Conservation (phyloP, 2,797 vertebrate species). For the Petrocephalus sullivani region DNA sequence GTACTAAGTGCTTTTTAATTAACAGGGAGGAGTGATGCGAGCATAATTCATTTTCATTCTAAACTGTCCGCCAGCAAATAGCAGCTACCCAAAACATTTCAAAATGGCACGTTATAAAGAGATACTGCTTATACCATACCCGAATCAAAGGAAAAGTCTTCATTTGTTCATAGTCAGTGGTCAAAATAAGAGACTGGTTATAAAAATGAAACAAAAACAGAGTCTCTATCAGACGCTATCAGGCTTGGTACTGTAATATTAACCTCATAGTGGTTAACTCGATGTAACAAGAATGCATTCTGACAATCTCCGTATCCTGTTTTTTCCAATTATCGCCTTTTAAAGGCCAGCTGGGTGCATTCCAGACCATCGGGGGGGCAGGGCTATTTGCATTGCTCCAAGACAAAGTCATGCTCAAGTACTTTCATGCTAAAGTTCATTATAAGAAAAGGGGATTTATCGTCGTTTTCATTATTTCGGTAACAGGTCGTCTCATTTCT, state of each 20-base stretch:
- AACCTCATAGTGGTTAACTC: constrained; percentile 53
- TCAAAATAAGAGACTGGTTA: not conserved
- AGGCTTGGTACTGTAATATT: not conserved
- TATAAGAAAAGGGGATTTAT: constrained; percentile 66
- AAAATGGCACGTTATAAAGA: not conserved
- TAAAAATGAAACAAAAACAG: not conserved
- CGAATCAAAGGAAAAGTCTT: not conserved
- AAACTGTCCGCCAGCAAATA: not conserved
- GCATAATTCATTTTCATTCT: not conserved
- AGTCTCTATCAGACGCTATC: not conserved
- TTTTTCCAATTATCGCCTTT: constrained; percentile 99
- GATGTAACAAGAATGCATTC: constrained; percentile 81
- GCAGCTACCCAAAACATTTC: not conserved
- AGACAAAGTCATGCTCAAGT: constrained; percentile 96
- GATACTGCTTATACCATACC: not conserved
- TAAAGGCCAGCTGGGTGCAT: constrained; percentile 99
- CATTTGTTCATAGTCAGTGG: not conserved
- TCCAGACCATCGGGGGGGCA: constrained; percentile 97
- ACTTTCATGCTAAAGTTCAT: constrained; percentile 95
- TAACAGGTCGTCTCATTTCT: constrained; percentile 60
- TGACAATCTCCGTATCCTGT: constrained; percentile 94
- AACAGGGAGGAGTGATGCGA: not conserved
- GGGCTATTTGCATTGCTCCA: constrained; percentile 97
- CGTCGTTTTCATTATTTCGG: constrained; percentile 55
- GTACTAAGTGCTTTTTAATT: constrained; percentile 17